Base-by-base conservation (phyloP, 2,113 vertebrate species). In the Dipodomys merriami region DNA sequence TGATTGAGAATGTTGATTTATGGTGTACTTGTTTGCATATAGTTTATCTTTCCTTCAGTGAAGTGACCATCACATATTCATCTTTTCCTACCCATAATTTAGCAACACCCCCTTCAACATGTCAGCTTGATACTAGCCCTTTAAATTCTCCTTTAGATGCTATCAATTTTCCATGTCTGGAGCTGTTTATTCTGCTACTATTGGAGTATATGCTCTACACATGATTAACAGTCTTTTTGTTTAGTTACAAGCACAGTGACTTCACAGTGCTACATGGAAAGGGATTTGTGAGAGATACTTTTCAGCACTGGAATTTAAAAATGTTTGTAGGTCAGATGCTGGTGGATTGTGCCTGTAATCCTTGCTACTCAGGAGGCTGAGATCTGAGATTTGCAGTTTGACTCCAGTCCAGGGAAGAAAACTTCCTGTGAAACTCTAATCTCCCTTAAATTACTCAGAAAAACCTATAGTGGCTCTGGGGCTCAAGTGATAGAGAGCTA, bases 141-240 rank as follows among this genome's bases (percentile, higher is more conserved):
- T 94, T 87, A 90, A 93, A 83, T 81, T 91, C 15, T 83, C n/a
- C 10, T 29, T 87, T 94, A 64, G 29, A 68, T 30, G 23, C 25
- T 27, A 86, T 83, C 69, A 96, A 65, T 94, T 91, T 80, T 86
- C 79, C 82, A 81, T 6, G 7, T 64, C 44, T 18, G 73, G 83
- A 93, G 71, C n/a, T 92, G 65, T 91, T 94, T 85, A 78, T 93
- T 93, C 69, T 82, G 7, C 83, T 93, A 62, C 76, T 46, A 5
- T 91, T 93, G 85, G 16, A 49, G n/a, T 68, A 76, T 57, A 88
- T 85, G 79, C 64, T 93, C 53, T 93, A 93, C 93, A 83, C 46
- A 83, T 94, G 87, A 94, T 88, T 92, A 94, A 85, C 79, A 35
- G 57, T 88, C 57, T 23, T 86, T 83, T 83, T 64, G 23, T 29